Conservation (phyloP, 2,113 vertebrate genomes). For the Melanostigma gelatinosum region DNA sequence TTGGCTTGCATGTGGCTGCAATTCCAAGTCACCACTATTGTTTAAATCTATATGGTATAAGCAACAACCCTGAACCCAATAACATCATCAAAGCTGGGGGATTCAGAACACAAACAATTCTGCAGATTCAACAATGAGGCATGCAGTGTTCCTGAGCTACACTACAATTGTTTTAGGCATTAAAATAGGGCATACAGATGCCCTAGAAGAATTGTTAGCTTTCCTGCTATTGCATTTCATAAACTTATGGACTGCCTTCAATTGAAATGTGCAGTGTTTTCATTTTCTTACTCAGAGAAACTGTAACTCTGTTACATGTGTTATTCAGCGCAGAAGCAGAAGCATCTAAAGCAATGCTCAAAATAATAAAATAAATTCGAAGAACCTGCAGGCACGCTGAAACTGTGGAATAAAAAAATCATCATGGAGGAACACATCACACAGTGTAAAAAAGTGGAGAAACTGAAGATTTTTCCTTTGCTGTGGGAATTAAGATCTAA, state of each 20-base stretch:
- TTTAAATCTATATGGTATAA: constrained; percentile 4
- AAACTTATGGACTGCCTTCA: constrained; percentile 51
- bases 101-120: constrained; percentile 7
- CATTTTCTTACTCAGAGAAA: constrained; percentile 53
- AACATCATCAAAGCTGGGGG: neutral
- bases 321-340: constrained; percentile 62
- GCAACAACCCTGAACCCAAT: neutral
- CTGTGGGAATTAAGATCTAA: constrained; percentile 74
- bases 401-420: constrained; percentile 77
- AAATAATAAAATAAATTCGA: constrained; percentile 72
- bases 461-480: constrained; percentile 66
- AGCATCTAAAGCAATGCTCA: constrained; percentile 61
- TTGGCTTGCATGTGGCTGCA: neutral
- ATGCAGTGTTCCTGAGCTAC: constrained; percentile 34
- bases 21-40: neutral
- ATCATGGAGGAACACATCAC: constrained; percentile 75
- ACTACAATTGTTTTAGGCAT: constrained; percentile 12
- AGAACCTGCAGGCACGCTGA: constrained; percentile 71
- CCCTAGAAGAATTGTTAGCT: constrained; percentile 22
- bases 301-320: constrained; percentile 56
- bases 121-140: constrained; percentile 28
- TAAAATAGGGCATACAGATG: constrained; percentile 52
- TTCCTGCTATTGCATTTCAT: constrained; percentile 43
- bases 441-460: constrained; percentile 60
- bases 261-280: constrained; percentile 62